Percentiles rank a stretch among this genome's conserved stretches.
Evolutionary conservation across 2,888 invertebrate genomes (phyloP).

Genomic region (Uloborus plumipes): DNA sequence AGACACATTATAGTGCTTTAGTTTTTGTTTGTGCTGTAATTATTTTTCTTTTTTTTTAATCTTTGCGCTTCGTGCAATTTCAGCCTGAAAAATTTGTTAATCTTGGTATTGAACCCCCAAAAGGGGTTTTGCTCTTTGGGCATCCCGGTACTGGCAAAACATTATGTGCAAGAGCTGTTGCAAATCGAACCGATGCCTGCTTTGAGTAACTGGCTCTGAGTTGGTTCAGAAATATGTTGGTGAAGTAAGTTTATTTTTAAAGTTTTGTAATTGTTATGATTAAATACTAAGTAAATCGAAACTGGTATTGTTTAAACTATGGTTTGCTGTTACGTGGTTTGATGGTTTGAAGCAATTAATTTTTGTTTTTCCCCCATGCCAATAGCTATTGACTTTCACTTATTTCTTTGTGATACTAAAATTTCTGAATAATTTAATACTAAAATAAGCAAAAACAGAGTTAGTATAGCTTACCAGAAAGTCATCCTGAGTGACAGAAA

Average conservation of each 20-base stretch:
- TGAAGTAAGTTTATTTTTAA: constrained; percentile 74
- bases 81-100: constrained; percentile 99
- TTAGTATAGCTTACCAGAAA: no score
- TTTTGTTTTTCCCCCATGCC: neutral
- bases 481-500: no score
- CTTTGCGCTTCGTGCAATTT: constrained; percentile 66
- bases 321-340: no score
- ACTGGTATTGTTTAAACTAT: no score
- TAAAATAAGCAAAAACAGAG: no score
- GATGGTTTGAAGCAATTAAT: neutral
- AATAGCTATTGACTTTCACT: no score
- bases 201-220: constrained; percentile 97
- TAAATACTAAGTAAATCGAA: neutral
- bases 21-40: neutral
- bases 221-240: constrained; percentile 95
- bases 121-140: constrained; percentile 96
- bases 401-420: no score
- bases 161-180: constrained; percentile 96
- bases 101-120: constrained; percentile 98
- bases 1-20: no score
- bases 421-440: no score
- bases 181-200: constrained; percentile 98
- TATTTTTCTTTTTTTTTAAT: neutral
- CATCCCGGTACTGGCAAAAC: constrained; percentile 96
- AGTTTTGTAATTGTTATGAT: constrained; percentile 12